Evolutionary conservation across 1,140 invertebrate genomes (phyloP), one percentile per base, ranked within the genome.

Genomic region (Drepana arcuata): DNA sequence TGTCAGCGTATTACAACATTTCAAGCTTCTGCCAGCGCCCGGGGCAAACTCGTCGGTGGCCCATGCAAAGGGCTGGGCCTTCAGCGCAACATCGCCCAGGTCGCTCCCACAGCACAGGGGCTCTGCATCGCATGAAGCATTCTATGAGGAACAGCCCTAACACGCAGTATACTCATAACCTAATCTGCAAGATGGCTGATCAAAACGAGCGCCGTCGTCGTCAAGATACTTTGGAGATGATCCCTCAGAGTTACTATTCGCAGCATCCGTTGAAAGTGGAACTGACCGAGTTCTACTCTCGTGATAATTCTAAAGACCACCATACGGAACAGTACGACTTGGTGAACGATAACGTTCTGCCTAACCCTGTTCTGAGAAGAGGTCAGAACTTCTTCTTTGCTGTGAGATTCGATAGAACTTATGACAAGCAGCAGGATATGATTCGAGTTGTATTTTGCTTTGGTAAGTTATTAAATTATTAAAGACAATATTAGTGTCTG

Each of bases 241-340:
- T 83, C 41, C 79, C 83, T 4, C 80, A 83, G 39, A 81, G 74
- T 36, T 83, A 78, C 45, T 84, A 83, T 41, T 79, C 75, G 2
- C 80, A 84, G 61, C 84, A 86, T 28, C 86, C 86, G 1, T 54
- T 90, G 34, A 84, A 85, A 48, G 87, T 91, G 2, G 83, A 88
- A 21, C 59, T 85, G 1, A 85, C 89, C 2, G 88, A 90, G 52
- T 87, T 90, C 39, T 89, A 90, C 56, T 84, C 86, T 5, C 65
- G 82, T 34, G 87, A 89, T 35, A 92, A 92, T 61, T 85, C 86
- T 1, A 85, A 84, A 45, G 84, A 85, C 21, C 89, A 90, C 59
- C 88, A 88, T 48, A 91, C 90, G 7, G 85, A 87, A 37, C 83
- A 86, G 45, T 92, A 88, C 60, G 89, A 91, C 50, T 54, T 89